Conservation (phyloP, 2,888 invertebrate genomes). For the Sphaerophoria rueppellii region DNA sequence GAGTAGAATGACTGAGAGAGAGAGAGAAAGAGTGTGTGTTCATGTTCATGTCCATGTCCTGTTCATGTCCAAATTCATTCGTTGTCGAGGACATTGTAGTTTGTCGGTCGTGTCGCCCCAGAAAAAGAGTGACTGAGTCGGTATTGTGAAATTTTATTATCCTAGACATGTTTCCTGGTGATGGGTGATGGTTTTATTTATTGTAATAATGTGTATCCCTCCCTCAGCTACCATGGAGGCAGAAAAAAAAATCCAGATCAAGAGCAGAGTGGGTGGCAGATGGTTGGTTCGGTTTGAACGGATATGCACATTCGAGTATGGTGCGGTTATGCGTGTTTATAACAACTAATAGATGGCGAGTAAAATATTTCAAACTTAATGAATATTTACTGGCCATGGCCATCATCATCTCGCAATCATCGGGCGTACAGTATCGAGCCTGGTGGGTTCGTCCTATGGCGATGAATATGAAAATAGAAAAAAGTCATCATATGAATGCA, state of each 20-base stretch:
- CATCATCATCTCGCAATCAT: conserved; percentile 9
- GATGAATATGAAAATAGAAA: conserved; percentile 18
- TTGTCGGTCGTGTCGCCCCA: conserved; percentile 1
- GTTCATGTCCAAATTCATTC: conserved; percentile 16
- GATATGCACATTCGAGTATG: conserved; percentile 59
- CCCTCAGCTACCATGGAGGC: not conserved
- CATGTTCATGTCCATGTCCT: conserved; percentile 4
- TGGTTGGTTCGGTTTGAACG: conserved; percentile 16
- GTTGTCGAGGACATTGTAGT: not conserved
- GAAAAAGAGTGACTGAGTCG: not conserved
- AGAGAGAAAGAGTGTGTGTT: not conserved
- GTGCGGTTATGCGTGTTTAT: conserved; percentile 62
- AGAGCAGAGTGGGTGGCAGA: not conserved
- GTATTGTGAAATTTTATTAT: conserved; percentile 53
- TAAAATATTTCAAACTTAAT: conserved; percentile 68
- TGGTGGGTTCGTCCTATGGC: not conserved
- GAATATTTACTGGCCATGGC: conserved; percentile 56
- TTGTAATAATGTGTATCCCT: conserved; percentile 63
- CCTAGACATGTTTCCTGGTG: conserved; percentile 56
- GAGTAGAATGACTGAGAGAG: not conserved
- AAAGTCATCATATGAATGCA: conserved; percentile 24
- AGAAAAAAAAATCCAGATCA: conserved; percentile 33
- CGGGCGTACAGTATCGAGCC: not conserved
- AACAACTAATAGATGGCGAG: conserved; percentile 53
- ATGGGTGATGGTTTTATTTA: conserved; percentile 70